A percentile compares a stretch with the other conserved stretches of the same genome.
phyloP scores from a whole-genome alignment of 2,888 invertebrate species.

The Drosophila imparisetae region DNA sequence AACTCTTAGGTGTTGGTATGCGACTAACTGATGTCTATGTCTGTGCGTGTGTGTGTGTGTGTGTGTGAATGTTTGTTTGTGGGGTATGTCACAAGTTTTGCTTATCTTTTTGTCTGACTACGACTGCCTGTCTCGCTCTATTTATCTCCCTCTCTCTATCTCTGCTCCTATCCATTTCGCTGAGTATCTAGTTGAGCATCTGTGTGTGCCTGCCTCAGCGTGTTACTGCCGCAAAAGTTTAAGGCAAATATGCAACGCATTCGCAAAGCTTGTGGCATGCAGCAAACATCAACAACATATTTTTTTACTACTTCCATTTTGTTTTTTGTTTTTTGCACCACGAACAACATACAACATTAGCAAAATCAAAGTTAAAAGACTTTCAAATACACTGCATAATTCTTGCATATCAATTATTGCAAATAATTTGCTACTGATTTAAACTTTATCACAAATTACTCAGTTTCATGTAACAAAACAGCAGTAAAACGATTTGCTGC shows the following conservation, averaged over 20 bases:
- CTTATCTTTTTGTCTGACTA: slow-evolving; percentile 61
- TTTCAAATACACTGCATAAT: slow-evolving; percentile 22
- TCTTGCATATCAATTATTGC: neutral
- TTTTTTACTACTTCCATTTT: slow-evolving; percentile 16
- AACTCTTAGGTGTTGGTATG: slow-evolving; percentile 49
- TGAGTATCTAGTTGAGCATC: slow-evolving; percentile 32
- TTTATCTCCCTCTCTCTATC: neutral
- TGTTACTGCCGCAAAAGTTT: slow-evolving; percentile 70
- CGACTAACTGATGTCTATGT: slow-evolving; percentile 25
- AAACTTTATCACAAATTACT: neutral
- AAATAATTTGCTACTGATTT: neutral
- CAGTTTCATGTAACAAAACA: neutral
- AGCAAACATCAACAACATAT: slow-evolving; percentile 75
- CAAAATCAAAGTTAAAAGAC: neutral
- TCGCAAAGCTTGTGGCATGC: slow-evolving; percentile 74
- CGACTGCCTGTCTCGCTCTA: slow-evolving; percentile 25
- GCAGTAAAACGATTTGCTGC: neutral
- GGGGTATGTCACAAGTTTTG: slow-evolving; percentile 70
- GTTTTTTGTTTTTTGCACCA: slow-evolving; percentile 9
- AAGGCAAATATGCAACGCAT: slow-evolving; percentile 73
- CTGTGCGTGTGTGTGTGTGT: slow-evolving; percentile 12
- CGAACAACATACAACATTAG: slow-evolving; percentile 6
- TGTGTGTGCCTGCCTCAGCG: slow-evolving; percentile 26
- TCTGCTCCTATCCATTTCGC: slow-evolving; percentile 2
- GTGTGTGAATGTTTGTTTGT: slow-evolving; percentile 32